Percentiles rank a stretch among this genome's conserved stretches.
Evolutionary conservation across 2,888 invertebrate genomes (phyloP).

Genomic region (Leistus spinibarbis): DNA sequence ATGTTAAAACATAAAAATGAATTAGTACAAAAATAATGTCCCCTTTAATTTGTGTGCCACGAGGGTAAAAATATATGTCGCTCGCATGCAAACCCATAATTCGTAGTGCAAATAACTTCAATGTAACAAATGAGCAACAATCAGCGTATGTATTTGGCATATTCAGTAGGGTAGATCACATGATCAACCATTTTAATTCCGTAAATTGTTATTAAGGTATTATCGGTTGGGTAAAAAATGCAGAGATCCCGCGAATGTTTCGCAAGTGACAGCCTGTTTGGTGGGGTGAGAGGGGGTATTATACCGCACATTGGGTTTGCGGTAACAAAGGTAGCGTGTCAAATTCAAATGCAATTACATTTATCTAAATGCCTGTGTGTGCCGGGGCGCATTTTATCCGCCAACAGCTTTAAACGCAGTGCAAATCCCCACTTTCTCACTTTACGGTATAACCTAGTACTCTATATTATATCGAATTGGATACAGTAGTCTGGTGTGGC

Average conservation of each 20-base stretch:
- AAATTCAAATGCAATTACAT: constrained; percentile 27
- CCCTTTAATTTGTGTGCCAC: not conserved
- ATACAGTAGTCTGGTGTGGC: not conserved
- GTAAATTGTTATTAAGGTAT: constrained; percentile 31
- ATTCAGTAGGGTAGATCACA: not conserved
- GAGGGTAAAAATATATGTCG: too few relatives aligned
- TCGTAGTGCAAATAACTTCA: not conserved
- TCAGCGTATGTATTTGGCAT: not conserved
- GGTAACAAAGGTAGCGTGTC: constrained; percentile 7
- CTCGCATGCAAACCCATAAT: not conserved
- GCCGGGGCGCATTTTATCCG: constrained; percentile 22
- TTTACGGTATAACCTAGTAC: not conserved
- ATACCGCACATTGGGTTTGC: not conserved
- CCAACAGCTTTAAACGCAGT: constrained; percentile 22
- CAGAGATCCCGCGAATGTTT: constrained; percentile 27
- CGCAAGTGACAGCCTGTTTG: constrained; percentile 7
- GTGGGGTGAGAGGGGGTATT: too few relatives aligned
- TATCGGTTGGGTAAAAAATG: constrained; percentile 9
- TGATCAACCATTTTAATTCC: constrained; percentile 16
- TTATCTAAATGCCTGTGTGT: constrained; percentile 20
- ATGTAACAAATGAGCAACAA: not conserved
- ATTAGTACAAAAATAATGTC: not conserved
- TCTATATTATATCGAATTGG: not conserved
- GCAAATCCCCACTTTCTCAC: constrained; percentile 4
- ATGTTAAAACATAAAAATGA: too few relatives aligned